Percentiles rank a stretch among this genome's conserved stretches.
Evolutionary conservation across 1,140 invertebrate species (phyloP).

Genomic region (Drosophila eugracilis): DNA sequence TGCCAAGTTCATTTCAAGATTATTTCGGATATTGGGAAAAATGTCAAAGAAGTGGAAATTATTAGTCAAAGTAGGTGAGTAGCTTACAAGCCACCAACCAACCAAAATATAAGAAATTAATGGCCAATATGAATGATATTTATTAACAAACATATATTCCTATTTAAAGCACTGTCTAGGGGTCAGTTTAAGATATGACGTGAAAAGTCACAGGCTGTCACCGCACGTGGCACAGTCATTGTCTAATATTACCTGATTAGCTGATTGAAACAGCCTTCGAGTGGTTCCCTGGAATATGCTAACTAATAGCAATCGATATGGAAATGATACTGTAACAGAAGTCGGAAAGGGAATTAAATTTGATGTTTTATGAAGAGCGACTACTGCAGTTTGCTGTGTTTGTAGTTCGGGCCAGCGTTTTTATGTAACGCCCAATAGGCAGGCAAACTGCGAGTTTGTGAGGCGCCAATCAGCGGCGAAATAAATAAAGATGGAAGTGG

Average conservation of each 20-base stretch:
- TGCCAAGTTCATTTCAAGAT: not conserved
- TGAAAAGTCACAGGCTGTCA: slow-evolving; percentile 3
- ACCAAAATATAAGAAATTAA: no score
- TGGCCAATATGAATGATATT: no score
- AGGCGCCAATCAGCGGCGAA: not conserved
- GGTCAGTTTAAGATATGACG: not conserved
- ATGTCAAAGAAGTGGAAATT: no score
- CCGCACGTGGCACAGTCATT: not conserved
- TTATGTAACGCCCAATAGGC: slow-evolving; percentile 21
- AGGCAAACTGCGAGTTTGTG: slow-evolving; percentile 5
- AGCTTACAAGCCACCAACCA: no score
- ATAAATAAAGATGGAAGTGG: slow-evolving; percentile 11
- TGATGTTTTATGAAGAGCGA: not conserved
- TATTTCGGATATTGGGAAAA: no score
- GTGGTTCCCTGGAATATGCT: slow-evolving; percentile 52
- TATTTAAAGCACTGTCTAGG: not conserved
- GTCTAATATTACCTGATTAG: no score
- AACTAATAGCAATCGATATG: slow-evolving; percentile 36
- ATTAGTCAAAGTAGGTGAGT: no score
- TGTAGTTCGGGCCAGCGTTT: slow-evolving; percentile 1
- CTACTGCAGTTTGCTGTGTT: slow-evolving; percentile 5
- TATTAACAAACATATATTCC: not conserved
- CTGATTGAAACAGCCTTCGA: slow-evolving; percentile 60
- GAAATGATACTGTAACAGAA: not conserved
- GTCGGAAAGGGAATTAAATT: slow-evolving; percentile 21